These are phyloP conservation scores for Zeugodacus cucurbitae DNA, from an alignment of 1,140 invertebrate species.

Conservation along the genomic window DNA sequence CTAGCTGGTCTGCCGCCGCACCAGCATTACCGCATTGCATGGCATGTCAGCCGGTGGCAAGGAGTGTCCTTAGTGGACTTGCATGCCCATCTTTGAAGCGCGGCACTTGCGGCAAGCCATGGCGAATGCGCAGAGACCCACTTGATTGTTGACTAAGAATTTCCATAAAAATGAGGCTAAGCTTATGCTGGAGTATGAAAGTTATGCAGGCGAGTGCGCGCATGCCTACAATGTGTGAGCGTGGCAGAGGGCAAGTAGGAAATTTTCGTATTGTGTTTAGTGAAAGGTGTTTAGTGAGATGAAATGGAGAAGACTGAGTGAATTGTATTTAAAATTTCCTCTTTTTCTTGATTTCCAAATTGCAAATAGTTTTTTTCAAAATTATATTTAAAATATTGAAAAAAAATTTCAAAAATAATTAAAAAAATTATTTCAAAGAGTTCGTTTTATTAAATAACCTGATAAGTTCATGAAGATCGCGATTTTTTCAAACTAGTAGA, in stretches of 20 bases:
- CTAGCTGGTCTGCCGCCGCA: neutral
- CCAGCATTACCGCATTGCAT: neutral
- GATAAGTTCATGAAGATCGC: no score
- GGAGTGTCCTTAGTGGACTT: conserved; percentile 32
- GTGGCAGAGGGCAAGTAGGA: neutral
- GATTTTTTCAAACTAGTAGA: no score
- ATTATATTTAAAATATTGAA: no score
- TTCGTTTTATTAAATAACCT: no score
- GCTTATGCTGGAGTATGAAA: neutral
- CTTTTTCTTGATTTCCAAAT: no score
- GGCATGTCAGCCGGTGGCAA: neutral
- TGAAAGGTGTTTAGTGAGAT: no score
- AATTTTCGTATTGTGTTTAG: neutral
- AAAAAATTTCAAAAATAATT: no score
- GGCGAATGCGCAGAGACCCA: neutral
- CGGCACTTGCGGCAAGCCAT: neutral
- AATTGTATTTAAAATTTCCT: no score
- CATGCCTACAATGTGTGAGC: neutral
- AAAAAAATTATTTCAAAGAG: no score
- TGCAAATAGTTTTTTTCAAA: no score
- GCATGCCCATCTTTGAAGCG: conserved; percentile 5
- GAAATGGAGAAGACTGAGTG: no score
- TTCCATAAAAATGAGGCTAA: conserved; percentile 37
- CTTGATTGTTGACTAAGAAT: conserved; percentile 25
- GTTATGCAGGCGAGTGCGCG: conserved; percentile 1